Evolutionary conservation across 2,113 vertebrate genomes (phyloP).

Genomic region (Anarrhichthys ocellatus): DNA sequence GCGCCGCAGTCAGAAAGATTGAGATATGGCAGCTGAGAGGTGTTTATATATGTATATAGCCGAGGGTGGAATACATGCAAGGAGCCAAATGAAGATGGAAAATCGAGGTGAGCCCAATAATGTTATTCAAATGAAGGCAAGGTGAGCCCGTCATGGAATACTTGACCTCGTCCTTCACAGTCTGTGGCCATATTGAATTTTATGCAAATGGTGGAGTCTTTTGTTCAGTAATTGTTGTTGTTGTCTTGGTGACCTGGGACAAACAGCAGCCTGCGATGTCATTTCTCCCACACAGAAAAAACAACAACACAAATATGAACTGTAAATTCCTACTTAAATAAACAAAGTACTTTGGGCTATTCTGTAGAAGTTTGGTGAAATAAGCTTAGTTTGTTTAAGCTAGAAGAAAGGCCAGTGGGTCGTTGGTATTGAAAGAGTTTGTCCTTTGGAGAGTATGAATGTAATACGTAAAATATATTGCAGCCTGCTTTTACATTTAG

Average conservation of each 20-base stretch:
- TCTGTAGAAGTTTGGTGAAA: not conserved
- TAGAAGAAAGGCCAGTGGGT: not conserved
- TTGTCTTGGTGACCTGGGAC: not conserved
- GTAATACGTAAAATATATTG: not conserved
- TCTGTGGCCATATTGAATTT: slow-evolving; percentile 6
- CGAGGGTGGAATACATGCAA: not conserved
- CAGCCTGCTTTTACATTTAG: not conserved
- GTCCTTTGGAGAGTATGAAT: not conserved
- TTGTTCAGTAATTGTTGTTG: slow-evolving; percentile 17
- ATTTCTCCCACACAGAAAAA: not conserved
- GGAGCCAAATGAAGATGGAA: slow-evolving; percentile 42
- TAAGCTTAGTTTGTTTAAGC: not conserved
- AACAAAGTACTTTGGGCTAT: not conserved
- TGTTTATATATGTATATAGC: slow-evolving; percentile 36
- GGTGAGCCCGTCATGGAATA: slow-evolving; percentile 29
- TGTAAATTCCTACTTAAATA: not conserved
- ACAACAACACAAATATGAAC: not conserved
- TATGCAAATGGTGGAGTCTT: slow-evolving; percentile 12
- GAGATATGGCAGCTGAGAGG: slow-evolving; percentile 49
- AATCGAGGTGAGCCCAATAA: slow-evolving; percentile 34
- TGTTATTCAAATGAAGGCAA: slow-evolving; percentile 39
- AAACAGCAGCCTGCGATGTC: not conserved
- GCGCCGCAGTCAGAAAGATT: slow-evolving; percentile 29
- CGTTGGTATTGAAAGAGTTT: not conserved
- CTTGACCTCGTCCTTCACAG: slow-evolving; percentile 8